Base-by-base conservation (phyloP, 2,888 invertebrate species). In the Camponotus fellah region DNA sequence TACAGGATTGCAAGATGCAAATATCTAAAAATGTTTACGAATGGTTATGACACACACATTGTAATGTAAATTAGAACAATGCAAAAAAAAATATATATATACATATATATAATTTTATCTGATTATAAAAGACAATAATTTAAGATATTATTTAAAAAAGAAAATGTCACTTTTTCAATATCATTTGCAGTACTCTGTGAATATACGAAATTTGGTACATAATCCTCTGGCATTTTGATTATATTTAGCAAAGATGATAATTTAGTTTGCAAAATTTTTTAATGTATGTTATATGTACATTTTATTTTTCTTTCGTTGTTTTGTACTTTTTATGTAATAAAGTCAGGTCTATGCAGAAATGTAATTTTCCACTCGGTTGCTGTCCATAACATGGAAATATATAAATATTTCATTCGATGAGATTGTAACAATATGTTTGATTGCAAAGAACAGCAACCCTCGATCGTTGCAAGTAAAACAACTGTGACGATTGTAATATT, bases 401-500 rank as follows among this genome's bases (percentile, higher is more conserved):
- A 64, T 0, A 40, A 68, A 56, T 68, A 68, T 68, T 77, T 77
- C 32, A 68, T 68, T 68, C 14, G 8, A 68, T 9, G 56, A 10
- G n/a, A 77, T 40, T 65, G 14, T 26, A 21, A 43, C 5, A 77
- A 53, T 68, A 40, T 58, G 10, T 68, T 5, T 12, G 14, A 17
- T 2, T 6, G 26, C 49, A 37, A 53, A 40, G n/a, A 12, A 56
- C n/a, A 8, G 1, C 2, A 26, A 14, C 17, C 40, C 10, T 26
- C 12, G 3, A 21, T 62, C 0, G 2, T 40, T 37, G 14, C n/a
- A 49, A 12, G 4, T 21, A 82, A 12, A 14, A n/a, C n/a, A 4
- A 46, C 9, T 49, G 5, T 62, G 1, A 43, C 6, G 26, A 26
- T 26, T 74, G 21, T 12, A 62, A 9, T 43, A 46, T 74, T 62